Base-by-base conservation (phyloP, 2,113 vertebrate genomes). In the Tyrannus savana region DNA sequence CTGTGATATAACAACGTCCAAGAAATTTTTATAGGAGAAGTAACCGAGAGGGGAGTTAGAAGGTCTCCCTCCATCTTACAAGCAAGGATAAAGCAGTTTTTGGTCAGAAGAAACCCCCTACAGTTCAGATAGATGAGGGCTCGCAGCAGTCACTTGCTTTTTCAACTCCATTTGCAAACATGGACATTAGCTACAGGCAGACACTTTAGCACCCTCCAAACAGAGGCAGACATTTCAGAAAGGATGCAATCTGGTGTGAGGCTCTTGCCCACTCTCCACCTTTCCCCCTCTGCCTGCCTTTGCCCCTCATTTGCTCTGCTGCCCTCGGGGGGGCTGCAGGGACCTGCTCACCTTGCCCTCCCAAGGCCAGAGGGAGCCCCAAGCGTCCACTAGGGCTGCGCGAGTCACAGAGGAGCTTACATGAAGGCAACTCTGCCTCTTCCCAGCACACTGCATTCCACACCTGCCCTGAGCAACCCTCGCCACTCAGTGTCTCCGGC, bases 401-500 rank as follows among this genome's bases (percentile, higher is more conserved):
- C 0, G 3, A 42, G 35, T 25, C 2, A 25, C 52, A 49, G 37
- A n/a, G 35, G n/a, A 74, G 19, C 13, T 39, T 9, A 7, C 3
- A 6, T 0, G 1, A 39, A 35, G 22, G 28, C 44, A 59, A 7
- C 24, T 49, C 50, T 78, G 56, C 5, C 44, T 4, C 2, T 3
- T 5, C 7, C 8, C 44, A 22, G 30, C 14, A 49, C 2, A 1
- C 16, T 16, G 30, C 1, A 3, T 42, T 44, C 31, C 7, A 1
- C 1, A 1, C 17, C n/a, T 74, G 60, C 55, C 17, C 33, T 7
- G 31, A 44, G 44, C 60, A 37, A 16, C 66, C 33, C 60, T 41
- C 0, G 0, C 23, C 2, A 1, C 19, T 8, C 10, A 24, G 7
- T 0, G 0, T 1, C 22, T 39, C 31, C 0, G 0, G 56, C 49